Base-by-base conservation (phyloP, 2,888 invertebrate species). In the Uropetala carovei region DNA sequence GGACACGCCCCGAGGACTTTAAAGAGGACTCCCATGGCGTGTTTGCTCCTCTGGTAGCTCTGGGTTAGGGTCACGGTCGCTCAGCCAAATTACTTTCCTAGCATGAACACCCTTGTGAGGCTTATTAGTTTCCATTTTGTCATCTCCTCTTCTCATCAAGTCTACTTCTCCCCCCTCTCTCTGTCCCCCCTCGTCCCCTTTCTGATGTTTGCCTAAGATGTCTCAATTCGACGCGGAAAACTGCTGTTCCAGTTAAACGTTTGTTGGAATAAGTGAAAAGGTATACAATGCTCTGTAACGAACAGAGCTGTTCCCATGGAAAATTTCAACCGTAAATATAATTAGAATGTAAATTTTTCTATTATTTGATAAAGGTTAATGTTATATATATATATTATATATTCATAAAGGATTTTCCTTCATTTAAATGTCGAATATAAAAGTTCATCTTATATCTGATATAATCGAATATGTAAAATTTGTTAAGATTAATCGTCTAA, bases 91-190 rank as follows among this genome's bases (percentile, higher is more conserved):
- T 85, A 57, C 85, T 85, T 9, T 56, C 3, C 85, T 22, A 58
- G n/a, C 85, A 18, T 57, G 58, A 85, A 85, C 85, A 85, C n/a
- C 7, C 85, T 85, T 22, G 85, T 22, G 22, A 85, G 56, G 85
- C 58, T 58, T 85, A n/a, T 85, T 85, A 58, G 13, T 85, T 58
- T 22, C 85, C 58, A 57, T 85, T 85, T 22, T 22, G 58, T 85
- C 56, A 85, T 11, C 85, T n/a, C n/a, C 75, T 11, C 27, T 4
- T 27, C 18, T 5, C 11, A 11, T 64, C 18, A 8, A 13, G 18
- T 5, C 43, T 5, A 43, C 43, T 10, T 30, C 14, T 81, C 22
- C n/a, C 81, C 0, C 84, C 43, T 83, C 30, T 83, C 11, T 30
- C 16, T 18, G 14, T 8, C 83, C 83, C 16, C 14, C 43, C 43